Evolutionary conservation across 92 coral and sea anemone genomes (phyloP).

Genomic region (Palythoa grandiflora): DNA sequence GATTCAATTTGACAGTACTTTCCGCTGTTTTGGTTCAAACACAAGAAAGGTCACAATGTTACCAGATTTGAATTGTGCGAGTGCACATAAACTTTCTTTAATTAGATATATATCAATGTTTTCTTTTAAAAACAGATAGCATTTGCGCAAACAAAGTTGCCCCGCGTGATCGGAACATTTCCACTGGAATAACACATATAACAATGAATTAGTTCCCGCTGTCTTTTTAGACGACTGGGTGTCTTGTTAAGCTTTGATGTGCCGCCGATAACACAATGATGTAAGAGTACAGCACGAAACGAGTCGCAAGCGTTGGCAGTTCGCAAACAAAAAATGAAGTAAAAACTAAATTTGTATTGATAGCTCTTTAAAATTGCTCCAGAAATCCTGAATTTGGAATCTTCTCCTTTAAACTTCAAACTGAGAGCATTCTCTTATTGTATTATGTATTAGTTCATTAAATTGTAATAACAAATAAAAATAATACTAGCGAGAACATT

Average conservation of each 20-base stretch:
- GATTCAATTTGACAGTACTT: conserved; percentile 28
- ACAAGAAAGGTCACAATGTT: conserved; percentile 40
- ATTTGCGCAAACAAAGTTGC: conserved; percentile 23
- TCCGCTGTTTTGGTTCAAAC: conserved; percentile 13
- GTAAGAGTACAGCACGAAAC: conserved; percentile 19
- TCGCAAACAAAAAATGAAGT: neutral
- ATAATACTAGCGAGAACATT: no score
- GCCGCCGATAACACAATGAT: conserved; percentile 9
- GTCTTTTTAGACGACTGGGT: conserved; percentile 49
- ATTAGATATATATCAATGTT: conserved; percentile 38
- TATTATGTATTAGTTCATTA: neutral
- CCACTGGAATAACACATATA: conserved; percentile 16
- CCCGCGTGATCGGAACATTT: conserved; percentile 48
- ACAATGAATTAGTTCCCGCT: conserved; percentile 46
- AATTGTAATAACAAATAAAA: no score
- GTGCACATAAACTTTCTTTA: conserved; percentile 3
- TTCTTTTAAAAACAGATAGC: conserved; percentile 7
- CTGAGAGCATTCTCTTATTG: neutral
- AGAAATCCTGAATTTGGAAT: neutral
- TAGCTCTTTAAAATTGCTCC: neutral
- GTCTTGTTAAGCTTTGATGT: conserved; percentile 45
- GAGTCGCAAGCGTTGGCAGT: neutral
- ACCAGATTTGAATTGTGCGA: conserved; percentile 30
- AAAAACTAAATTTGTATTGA: neutral
- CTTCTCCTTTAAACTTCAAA: neutral